phyloP scores from a whole-genome alignment of 2,113 vertebrate genomes.

The Globicephala melas region DNA sequence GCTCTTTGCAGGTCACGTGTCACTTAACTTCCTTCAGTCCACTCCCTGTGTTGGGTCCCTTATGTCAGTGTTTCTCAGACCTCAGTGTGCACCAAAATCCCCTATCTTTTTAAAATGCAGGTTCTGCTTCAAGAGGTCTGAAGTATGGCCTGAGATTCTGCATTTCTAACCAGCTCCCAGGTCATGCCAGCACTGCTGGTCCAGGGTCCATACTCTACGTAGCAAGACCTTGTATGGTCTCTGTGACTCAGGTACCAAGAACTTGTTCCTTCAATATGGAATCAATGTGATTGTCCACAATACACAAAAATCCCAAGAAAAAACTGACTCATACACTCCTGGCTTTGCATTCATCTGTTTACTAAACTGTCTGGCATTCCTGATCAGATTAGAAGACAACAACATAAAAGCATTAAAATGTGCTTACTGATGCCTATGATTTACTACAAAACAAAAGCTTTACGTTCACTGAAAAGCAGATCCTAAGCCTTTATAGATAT shows the following conservation, averaged over 20 bases:
- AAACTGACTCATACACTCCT: neutral
- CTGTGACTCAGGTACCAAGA: neutral
- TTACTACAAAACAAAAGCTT: conserved; percentile 29
- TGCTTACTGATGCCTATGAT: conserved; percentile 29
- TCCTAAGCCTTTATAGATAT: neutral
- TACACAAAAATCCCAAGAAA: neutral
- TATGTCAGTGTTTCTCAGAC: neutral
- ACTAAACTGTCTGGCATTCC: neutral
- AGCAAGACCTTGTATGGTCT: neutral
- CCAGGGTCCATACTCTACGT: neutral
- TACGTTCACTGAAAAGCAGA: neutral
- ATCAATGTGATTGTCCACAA: neutral
- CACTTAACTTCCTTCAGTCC: neutral
- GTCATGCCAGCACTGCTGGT: too few relatives aligned
- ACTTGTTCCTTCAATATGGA: neutral
- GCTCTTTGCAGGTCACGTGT: neutral
- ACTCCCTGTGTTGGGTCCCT: neutral
- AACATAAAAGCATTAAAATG: conserved; percentile 36
- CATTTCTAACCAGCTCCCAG: neutral
- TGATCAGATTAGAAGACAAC: conserved; percentile 44
- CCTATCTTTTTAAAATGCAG: neutral
- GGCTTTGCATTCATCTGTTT: neutral
- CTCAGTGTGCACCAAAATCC: accelerated
- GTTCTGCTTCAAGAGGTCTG: neutral
- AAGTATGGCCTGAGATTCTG: neutral